Conservation (phyloP, 2,888 invertebrate genomes). For the Pediacus dermestoides region DNA sequence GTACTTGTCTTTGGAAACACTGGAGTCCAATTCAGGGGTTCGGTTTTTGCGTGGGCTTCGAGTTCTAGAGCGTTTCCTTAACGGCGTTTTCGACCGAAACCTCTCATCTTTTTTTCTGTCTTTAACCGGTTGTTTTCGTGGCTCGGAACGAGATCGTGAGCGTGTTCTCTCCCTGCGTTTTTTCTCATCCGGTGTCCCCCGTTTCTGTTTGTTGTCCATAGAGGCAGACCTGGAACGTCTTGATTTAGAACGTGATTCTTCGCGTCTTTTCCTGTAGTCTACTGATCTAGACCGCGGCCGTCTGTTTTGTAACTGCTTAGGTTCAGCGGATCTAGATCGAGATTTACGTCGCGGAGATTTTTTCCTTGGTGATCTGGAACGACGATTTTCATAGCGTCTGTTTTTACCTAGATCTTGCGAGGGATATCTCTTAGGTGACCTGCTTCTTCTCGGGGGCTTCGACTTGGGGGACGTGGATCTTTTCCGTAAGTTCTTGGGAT, state of each 20-base stretch:
- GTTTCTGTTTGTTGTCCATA: slow-evolving; percentile 5
- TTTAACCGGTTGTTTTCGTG: slow-evolving; percentile 6
- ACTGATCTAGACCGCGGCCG: slow-evolving; percentile 11
- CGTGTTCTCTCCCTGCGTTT: no score
- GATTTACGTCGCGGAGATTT: no score
- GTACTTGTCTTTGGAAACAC: slow-evolving; percentile 12
- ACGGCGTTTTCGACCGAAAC: no score
- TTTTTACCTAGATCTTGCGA: slow-evolving; percentile 19
- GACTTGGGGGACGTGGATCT: no score
- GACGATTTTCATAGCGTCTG: slow-evolving; percentile 6
- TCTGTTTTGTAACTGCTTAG: slow-evolving; percentile 9
- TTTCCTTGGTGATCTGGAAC: slow-evolving; percentile 1
- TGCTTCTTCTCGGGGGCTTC: slow-evolving; percentile 20
- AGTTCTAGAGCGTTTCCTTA: slow-evolving; percentile 14
- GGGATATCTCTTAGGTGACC: slow-evolving; percentile 24
- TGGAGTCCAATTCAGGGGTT: slow-evolving; percentile 14
- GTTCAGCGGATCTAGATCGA: slow-evolving; percentile 17
- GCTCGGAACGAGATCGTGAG: slow-evolving; percentile 11
- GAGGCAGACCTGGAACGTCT: slow-evolving; percentile 5
- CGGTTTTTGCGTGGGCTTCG: slow-evolving; percentile 5
- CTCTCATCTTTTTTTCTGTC: slow-evolving; percentile 12
- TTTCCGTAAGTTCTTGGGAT: no score
- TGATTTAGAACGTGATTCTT: slow-evolving; percentile 10
- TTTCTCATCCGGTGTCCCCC: neutral
- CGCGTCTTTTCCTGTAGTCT: slow-evolving; percentile 8